These are phyloP conservation scores for Gasterosteus aculeatus DNA, from an alignment of 2,113 vertebrate species.

Conservation along the genomic window DNA sequence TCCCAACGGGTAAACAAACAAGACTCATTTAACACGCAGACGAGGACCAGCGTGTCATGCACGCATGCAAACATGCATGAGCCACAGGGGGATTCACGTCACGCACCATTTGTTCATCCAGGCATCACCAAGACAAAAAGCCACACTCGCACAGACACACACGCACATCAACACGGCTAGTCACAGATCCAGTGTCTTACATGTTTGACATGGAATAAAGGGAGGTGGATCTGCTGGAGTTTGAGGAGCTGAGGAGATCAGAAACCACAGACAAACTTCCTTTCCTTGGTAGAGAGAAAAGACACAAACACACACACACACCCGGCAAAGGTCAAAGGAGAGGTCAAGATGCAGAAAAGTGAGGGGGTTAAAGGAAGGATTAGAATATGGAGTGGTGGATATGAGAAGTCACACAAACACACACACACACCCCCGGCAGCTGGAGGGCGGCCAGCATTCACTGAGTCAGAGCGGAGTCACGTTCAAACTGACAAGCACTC, in stretches of 20 bases:
- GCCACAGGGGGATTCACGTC: constrained; percentile 9
- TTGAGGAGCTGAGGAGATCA: constrained; percentile 82
- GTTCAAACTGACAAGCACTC: constrained; percentile 29
- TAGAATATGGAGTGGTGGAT: background rate
- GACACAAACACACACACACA: constrained; percentile 64
- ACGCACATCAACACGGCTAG: constrained; percentile 40
- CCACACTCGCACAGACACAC: background rate
- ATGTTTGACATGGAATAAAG: constrained; percentile 86
- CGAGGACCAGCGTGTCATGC: constrained; percentile 34
- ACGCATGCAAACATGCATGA: constrained; percentile 66
- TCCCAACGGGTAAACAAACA: constrained; percentile 26
- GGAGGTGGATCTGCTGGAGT: constrained; percentile 84
- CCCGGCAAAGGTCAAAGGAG: constrained; percentile 61
- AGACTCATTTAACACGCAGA: constrained; percentile 11
- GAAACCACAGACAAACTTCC: constrained; percentile 85
- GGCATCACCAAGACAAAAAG: background rate
- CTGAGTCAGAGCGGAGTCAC: background rate
- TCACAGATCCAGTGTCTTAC: constrained; percentile 80
- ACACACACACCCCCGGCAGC: constrained; percentile 6
- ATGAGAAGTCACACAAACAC: background rate
- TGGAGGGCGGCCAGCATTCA: background rate
- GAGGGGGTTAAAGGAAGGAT: constrained; percentile 35
- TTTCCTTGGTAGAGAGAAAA: constrained; percentile 82
- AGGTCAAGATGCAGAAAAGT: constrained; percentile 53
- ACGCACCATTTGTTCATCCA: background rate